Evolutionary conservation across 2,113 vertebrate species (phyloP), one percentile per base, ranked within the genome.

Genomic region (Entelurus aequoreus): DNA sequence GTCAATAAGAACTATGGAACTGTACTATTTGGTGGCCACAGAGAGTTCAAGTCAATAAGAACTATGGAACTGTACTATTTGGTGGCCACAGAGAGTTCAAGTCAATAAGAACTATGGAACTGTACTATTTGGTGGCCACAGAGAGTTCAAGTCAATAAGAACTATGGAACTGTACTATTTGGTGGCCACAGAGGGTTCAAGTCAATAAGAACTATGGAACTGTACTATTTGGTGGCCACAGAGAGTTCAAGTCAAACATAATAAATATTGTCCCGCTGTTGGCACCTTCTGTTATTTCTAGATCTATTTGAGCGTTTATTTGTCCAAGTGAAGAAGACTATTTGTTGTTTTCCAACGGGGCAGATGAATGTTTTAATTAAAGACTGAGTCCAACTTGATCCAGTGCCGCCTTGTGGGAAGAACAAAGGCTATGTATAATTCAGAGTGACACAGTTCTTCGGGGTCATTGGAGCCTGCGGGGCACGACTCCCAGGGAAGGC

Each of bases 381-480:
- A 49, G 76, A 66, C 88, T 74, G 73, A 85, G 77, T 86, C 87
- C 82, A 89, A 89, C 86, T 87, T 77, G 87, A 91, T 91, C 88
- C 87, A 82, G 68, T 15, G 69, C 82, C 86, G 80, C 88, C 83
- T 78, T 79, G 72, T 65, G 61, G 81, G 75, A 80, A 81, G 80
- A 84, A 89, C 90, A 90, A 88, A 86, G 70, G 66, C 60, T 79
- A 89, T 91, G 65, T 76, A 89, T 90, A 87, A 90, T 92, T 87
- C 68, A 89, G 71, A 66, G 51, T 64, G 74, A 86, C 81, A 84
- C 81, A 74, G 74, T 80, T 88, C 83, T 70, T 68, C n/a, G 47
- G 51, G 67, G 81, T 85, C 88, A 87, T 70, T 79, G 79, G 80
- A 88, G 74, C 82, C 80, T 59, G 59, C 70, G 54, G 82, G 80